These are phyloP conservation scores for Dromococcyx pavoninus DNA, from an alignment of 2,797 vertebrate species.

Conservation along the genomic window DNA sequence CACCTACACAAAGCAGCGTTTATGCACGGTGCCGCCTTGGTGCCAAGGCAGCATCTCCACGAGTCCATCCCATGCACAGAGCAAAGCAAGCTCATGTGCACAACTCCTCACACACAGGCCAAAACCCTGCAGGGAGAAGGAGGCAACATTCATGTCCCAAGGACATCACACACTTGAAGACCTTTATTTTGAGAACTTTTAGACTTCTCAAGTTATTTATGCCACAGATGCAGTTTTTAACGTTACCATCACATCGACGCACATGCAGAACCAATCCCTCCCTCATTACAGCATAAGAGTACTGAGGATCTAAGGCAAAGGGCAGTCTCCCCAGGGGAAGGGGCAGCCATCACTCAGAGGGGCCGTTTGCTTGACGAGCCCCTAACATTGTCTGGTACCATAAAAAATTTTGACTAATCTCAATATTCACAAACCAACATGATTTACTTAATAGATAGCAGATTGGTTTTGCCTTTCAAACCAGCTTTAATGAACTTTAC, in stretches of 20 bases:
- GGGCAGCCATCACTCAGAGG: neutral
- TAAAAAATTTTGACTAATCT: neutral
- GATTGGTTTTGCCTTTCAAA: neutral
- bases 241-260: neutral
- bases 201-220: neutral
- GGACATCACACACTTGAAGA: neutral
- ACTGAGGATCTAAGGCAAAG: neutral
- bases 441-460: neutral
- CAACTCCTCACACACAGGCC: fast-evolving
- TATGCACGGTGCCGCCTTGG: fast-evolving
- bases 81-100: neutral
- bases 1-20: fast-evolving
- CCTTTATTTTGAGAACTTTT: neutral
- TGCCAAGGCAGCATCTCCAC: neutral
- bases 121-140: too few relatives aligned
- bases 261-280: neutral
- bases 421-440: neutral
- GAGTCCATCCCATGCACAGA: fast-evolving
- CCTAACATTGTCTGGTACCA: neutral
- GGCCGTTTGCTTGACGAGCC: neutral
- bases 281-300: fast-evolving
- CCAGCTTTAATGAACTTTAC: neutral
- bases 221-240: neutral
- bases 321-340: neutral
- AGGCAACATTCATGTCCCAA: neutral